Evolutionary conservation across 2,113 vertebrate genomes (phyloP), one percentile per base, ranked within the genome.

Genomic region (Trachemys scripta): DNA sequence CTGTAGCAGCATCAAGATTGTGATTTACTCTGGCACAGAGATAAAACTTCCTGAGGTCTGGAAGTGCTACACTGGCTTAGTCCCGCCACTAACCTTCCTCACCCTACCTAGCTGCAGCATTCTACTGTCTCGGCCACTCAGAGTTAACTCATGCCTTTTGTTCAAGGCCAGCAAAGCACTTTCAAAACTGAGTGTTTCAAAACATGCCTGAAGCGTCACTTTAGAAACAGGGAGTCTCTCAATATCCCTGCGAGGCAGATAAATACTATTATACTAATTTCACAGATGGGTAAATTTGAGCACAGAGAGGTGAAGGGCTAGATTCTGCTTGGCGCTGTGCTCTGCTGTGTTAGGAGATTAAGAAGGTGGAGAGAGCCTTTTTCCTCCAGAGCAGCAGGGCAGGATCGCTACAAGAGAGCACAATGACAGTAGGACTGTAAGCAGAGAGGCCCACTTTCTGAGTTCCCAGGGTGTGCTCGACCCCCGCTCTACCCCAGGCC

Each of bases 201-300:
- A 96, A 95, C 84, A 90, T 38, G 93, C 96, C 96, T 95, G 92
- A 54, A 97, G 96, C 92, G 86, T 92, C 94, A 93, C 90, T 97
- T 96, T 72, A 90, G 92, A 97, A 97, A 93, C 93, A 94, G 96
- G 96, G 87, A 97, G 93, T 81, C 1, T 0, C 38, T 57, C 87
- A 80, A 57, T 83, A 92, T 93, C 92, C 89, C 95, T 97, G 89
- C 84, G 90, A 97, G 93, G 92, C 96, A 97, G 96, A 97, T 96
- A 96, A 96, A 83, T 91, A 91, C 85, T 97, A 94, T 97, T 97
- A 96, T 94, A 95, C 94, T 96, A 97, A 97, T 97, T 97, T 97
- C 97, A 97, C 96, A 97, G 96, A 95, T 92, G 96, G 83, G 53
- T 97, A 94, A 96, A 88, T 87, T 75, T 87, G 75, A 92, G 94